These are phyloP conservation scores for Xiphorhynchus erythropygius DNA, from an alignment of 2,797 vertebrate genomes.

Conservation along the genomic window DNA sequence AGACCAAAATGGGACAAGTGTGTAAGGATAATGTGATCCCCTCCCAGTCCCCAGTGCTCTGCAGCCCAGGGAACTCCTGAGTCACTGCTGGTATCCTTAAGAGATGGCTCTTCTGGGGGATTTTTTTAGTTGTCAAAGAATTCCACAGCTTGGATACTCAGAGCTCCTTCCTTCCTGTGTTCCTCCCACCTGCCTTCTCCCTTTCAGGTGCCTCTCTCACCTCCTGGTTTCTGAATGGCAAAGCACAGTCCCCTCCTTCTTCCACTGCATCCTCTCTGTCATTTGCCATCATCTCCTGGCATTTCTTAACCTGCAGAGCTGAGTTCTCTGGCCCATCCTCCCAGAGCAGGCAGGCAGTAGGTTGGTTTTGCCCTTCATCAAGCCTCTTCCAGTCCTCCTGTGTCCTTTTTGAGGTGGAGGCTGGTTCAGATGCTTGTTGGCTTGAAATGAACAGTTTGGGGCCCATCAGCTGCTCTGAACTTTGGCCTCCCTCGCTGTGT, in stretches of 20 bases:
- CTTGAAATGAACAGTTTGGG: background rate
- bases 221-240: background rate
- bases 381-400: background rate
- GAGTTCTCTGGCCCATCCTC: background rate
- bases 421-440: background rate
- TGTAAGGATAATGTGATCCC: no score
- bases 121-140: background rate
- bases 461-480: background rate
- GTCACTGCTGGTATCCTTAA: background rate
- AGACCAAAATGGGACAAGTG: fast-evolving
- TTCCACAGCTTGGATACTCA: background rate
- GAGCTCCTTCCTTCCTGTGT: background rate
- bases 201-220: background rate
- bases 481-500: background rate
- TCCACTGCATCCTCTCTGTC: background rate
- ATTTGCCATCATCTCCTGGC: background rate
- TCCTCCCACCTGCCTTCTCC: background rate
- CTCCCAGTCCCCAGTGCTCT: background rate
- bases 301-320: background rate
- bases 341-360: background rate
- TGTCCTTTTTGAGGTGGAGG: background rate
- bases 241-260: background rate
- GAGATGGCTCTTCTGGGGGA: fast-evolving
- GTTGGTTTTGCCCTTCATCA: background rate
- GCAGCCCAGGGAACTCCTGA: background rate